Conservation (phyloP, 2,113 vertebrate genomes). For the Cisticola juncidis region DNA sequence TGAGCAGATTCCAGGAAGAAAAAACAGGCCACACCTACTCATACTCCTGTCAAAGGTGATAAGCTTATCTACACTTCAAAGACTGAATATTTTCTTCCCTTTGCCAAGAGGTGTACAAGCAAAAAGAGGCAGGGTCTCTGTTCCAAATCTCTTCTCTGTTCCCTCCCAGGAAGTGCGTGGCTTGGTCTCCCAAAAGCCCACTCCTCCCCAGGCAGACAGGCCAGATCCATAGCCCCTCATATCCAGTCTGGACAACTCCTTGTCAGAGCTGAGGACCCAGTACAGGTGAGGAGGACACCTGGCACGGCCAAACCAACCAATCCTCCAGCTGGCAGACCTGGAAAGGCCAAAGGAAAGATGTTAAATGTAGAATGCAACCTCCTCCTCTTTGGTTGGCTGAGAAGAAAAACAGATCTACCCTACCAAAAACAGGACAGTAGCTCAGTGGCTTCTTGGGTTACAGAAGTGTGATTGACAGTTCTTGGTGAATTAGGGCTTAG, state of each 20-base stretch:
- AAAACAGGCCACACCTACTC: not conserved
- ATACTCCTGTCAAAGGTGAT: not conserved
- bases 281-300: not conserved
- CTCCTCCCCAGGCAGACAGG: not conserved
- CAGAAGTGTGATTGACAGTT: not conserved
- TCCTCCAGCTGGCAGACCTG: not conserved
- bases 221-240: rapidly evolving
- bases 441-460: not conserved
- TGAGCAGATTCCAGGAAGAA: not conserved
- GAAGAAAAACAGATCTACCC: not conserved
- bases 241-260: not conserved
- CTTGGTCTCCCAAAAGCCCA: not conserved
- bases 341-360: not conserved
- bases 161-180: not conserved
- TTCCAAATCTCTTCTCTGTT: not conserved
- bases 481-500: not conserved
- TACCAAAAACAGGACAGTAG: not conserved
- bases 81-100: not conserved
- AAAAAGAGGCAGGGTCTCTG: not conserved
- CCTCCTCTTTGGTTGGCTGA: not conserved
- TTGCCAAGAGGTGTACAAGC: not conserved
- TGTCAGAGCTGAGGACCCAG: not conserved
- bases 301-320: not conserved
- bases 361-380: not conserved
- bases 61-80: not conserved